These are phyloP conservation scores for Dromococcyx pavoninus DNA, from an alignment of 2,797 vertebrate species.

Conservation along the genomic window DNA sequence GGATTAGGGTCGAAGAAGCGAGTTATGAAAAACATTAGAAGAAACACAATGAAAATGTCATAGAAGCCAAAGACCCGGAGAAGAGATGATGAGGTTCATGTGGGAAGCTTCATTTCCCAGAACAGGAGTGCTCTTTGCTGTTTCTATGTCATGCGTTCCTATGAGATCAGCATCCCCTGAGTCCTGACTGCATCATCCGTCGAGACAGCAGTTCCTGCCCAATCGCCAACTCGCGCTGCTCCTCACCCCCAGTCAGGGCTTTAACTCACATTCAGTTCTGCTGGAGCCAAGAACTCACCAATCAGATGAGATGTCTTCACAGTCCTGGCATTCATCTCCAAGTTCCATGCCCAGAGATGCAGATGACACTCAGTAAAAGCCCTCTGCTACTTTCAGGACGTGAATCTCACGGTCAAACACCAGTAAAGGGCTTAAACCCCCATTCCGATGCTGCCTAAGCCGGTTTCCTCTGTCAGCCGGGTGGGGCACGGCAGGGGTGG, in stretches of 20 bases:
- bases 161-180: constrained; percentile 18
- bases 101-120: background rate
- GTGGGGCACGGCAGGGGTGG: background rate
- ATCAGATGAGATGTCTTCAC: background rate
- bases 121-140: background rate
- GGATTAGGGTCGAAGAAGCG: background rate
- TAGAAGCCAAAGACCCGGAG: background rate
- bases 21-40: background rate
- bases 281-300: background rate
- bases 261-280: background rate
- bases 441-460: background rate
- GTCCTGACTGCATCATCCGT: background rate
- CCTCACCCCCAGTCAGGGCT: background rate
- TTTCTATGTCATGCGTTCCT: background rate
- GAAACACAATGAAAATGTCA: background rate
- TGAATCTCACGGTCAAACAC: background rate
- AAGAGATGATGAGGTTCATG: background rate
- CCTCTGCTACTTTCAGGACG: background rate
- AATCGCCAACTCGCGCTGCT: background rate
- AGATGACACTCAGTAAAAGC: background rate
- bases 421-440: background rate
- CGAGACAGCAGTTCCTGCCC: background rate
- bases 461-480: background rate
- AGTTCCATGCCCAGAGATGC: background rate
- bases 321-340: background rate